These are phyloP conservation scores for Ceratitis capitata DNA, from an alignment of 1,140 invertebrate species.

Conservation along the genomic window DNA sequence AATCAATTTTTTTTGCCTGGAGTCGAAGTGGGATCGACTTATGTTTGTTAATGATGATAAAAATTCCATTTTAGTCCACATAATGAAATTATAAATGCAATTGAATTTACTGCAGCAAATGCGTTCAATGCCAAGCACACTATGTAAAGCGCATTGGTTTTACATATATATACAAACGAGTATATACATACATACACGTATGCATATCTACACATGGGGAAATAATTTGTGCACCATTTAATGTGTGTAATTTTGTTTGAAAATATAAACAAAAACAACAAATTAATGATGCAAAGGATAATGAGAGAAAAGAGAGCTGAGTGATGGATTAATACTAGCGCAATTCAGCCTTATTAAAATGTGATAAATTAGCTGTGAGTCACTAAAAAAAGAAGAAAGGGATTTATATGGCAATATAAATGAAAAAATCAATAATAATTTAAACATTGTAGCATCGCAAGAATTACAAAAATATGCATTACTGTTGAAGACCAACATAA, in stretches of 20 bases:
- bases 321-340: background rate
- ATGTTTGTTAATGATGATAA: too few relatives aligned
- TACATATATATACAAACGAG: too few relatives aligned
- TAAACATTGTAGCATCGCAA: background rate
- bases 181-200: background rate
- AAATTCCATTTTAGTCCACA: too few relatives aligned
- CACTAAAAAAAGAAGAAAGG: background rate
- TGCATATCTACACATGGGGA: background rate
- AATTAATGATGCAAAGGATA: background rate
- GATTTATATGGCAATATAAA: too few relatives aligned
- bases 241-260: too few relatives aligned
- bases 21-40: too few relatives aligned
- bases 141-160: too few relatives aligned
- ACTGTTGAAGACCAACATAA: background rate
- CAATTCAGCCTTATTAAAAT: background rate
- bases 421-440: too few relatives aligned
- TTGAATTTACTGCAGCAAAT: too few relatives aligned
- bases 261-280: background rate
- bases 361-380: constrained; percentile 12
- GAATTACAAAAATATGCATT: background rate
- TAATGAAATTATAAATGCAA: too few relatives aligned
- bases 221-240: background rate
- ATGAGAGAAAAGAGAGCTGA: background rate
- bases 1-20: too few relatives aligned
- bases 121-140: too few relatives aligned